Conservation (phyloP, 2,888 invertebrate species). For the Ellobium chinense region DNA sequence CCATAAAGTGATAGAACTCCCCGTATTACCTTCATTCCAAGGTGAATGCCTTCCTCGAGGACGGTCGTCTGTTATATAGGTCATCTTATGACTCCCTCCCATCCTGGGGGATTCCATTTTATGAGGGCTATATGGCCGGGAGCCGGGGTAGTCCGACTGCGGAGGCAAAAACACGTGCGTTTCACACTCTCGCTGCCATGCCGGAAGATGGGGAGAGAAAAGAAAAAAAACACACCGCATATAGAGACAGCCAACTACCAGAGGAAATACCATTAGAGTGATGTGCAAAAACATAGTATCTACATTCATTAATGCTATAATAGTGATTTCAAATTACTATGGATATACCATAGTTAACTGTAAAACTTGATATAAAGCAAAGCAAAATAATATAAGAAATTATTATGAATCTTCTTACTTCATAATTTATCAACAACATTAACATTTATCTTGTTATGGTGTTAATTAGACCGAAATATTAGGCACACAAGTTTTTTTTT, state of each 20-base stretch:
- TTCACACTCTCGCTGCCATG: conserved; percentile 46
- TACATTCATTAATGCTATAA: no score
- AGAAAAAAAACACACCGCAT: background rate
- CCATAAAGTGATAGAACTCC: no score
- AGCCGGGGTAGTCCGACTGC: conserved; percentile 64
- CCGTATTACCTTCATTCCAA: conserved; percentile 70
- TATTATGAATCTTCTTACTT: no score
- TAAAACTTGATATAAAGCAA: no score
- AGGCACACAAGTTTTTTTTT: no score
- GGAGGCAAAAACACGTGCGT: conserved; percentile 57
- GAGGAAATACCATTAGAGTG: background rate
- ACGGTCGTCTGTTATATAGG: conserved; percentile 61
- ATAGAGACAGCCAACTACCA: background rate
- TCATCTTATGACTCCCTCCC: conserved; percentile 58
- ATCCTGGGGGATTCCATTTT: conserved; percentile 68
- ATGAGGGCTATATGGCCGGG: conserved; percentile 65
- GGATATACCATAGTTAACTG: no score
- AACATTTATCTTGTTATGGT: no score
- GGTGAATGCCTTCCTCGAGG: conserved; percentile 63
- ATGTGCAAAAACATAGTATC: no score
- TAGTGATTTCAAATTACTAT: no score
- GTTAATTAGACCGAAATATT: no score
- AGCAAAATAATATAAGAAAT: no score
- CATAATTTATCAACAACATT: no score
- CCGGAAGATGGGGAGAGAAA: background rate